Percentiles rank a stretch among this genome's conserved stretches.
Evolutionary conservation across 2,113 vertebrate genomes (phyloP).

Genomic region (Nannospalax galili): DNA sequence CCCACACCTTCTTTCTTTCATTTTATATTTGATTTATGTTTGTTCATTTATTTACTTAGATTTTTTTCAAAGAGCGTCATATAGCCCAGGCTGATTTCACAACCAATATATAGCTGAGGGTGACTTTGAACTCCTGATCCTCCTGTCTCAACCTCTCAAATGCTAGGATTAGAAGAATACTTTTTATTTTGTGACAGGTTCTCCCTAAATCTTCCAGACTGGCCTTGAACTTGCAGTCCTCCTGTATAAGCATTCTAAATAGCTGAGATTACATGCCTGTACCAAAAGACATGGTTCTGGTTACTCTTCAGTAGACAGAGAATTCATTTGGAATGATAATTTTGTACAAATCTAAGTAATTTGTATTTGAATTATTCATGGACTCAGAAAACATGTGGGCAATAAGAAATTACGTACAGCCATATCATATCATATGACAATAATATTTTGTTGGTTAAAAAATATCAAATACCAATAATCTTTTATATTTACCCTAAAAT

Average conservation of each 20-base stretch:
- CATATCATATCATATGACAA: background rate
- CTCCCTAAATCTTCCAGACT: background rate
- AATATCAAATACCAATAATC: background rate
- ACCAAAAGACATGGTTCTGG: background rate
- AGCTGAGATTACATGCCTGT: background rate
- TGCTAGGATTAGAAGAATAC: background rate
- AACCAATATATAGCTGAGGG: background rate
- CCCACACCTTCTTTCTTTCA: background rate
- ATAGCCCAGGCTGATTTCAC: background rate
- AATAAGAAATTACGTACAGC: background rate
- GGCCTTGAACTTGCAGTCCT: background rate
- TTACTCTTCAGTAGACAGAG: background rate
- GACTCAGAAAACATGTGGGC: background rate
- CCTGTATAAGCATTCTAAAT: background rate
- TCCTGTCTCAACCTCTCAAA: background rate
- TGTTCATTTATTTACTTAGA: background rate
- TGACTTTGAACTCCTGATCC: background rate
- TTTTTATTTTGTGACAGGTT: background rate
- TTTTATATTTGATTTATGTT: background rate
- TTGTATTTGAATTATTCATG: background rate
- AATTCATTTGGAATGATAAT: background rate
- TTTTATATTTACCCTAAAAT: background rate
- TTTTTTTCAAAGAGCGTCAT: background rate
- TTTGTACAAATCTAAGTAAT: background rate
- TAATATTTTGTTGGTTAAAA: background rate